Conservation (phyloP, 2,113 vertebrate genomes). For the Cephalopholis sonnerati region DNA sequence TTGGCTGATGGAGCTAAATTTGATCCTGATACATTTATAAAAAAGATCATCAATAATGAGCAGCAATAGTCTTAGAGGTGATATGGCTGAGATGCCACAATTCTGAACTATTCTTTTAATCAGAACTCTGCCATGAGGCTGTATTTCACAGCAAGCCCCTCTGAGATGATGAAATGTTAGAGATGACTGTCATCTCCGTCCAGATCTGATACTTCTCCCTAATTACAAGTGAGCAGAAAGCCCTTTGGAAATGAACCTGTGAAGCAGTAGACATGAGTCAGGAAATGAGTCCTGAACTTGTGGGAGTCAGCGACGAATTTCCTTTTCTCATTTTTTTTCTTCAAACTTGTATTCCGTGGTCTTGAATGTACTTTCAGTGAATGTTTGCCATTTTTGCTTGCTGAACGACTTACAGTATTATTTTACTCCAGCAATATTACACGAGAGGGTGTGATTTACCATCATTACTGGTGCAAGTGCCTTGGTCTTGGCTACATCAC, state of each 20-base stretch:
- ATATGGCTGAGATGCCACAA: not conserved
- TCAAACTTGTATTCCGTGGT: not conserved
- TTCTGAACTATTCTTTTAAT: slow-evolving; percentile 45
- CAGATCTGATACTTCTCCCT: slow-evolving; percentile 15
- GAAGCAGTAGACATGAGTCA: slow-evolving; percentile 1
- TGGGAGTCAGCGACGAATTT: not conserved
- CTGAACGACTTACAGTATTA: too few relatives aligned
- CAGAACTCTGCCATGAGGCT: not conserved
- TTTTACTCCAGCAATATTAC: too few relatives aligned
- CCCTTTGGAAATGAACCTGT: slow-evolving; percentile 28
- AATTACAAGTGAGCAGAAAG: slow-evolving; percentile 29
- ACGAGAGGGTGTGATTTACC: too few relatives aligned
- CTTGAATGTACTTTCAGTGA: not conserved
- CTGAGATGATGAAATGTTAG: slow-evolving; percentile 37
- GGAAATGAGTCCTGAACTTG: slow-evolving; percentile 2
- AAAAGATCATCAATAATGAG: slow-evolving; percentile 20
- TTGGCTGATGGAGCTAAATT: not conserved
- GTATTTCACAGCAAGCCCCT: slow-evolving; percentile 3
- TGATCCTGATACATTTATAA: slow-evolving; percentile 9
- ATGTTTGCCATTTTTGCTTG: not conserved
- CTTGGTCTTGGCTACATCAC: too few relatives aligned
- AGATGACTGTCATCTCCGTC: slow-evolving; percentile 2
- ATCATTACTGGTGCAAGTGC: too few relatives aligned
- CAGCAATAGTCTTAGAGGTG: slow-evolving; percentile 4
- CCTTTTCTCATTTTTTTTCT: not conserved